These are phyloP conservation scores for Brachyrhaphis roseni DNA, from an alignment of 2,797 vertebrate species.

Conservation along the genomic window DNA sequence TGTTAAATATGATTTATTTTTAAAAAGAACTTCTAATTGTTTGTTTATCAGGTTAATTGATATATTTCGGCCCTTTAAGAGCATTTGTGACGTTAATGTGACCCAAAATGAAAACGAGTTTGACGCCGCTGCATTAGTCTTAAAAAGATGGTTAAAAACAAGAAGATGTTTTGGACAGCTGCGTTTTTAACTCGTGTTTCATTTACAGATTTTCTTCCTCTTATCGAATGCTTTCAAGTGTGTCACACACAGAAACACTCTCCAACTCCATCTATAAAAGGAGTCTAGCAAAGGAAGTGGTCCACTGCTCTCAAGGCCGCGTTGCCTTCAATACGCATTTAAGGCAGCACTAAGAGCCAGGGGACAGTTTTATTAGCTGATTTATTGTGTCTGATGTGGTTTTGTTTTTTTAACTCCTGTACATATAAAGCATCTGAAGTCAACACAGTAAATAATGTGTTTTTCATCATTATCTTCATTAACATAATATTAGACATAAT, in stretches of 20 bases:
- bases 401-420: neutral
- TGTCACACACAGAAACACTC: slow-evolving; percentile 31
- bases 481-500: slow-evolving; percentile 5
- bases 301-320: slow-evolving; percentile 26
- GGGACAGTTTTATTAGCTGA: slow-evolving; percentile 11
- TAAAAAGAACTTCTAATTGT: too few relatives aligned
- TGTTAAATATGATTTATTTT: too few relatives aligned
- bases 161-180: slow-evolving; percentile 1
- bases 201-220: neutral
- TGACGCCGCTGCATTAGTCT: neutral
- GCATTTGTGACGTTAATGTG: too few relatives aligned
- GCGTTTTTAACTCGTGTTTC: slow-evolving; percentile 24
- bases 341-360: slow-evolving; percentile 5
- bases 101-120: too few relatives aligned
- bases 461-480: slow-evolving; percentile 7
- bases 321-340: slow-evolving; percentile 14
- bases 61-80: too few relatives aligned
- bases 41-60: too few relatives aligned
- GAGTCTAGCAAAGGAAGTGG: neutral
- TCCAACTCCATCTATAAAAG: slow-evolving; percentile 15
- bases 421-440: slow-evolving; percentile 15
- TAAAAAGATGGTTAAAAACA: slow-evolving; percentile 25
- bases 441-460: slow-evolving; percentile 1
- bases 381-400: slow-evolving; percentile 2
- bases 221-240: slow-evolving; percentile 33